phyloP scores from a whole-genome alignment of 2,888 invertebrate species.

The Parasteatoda lunata region DNA sequence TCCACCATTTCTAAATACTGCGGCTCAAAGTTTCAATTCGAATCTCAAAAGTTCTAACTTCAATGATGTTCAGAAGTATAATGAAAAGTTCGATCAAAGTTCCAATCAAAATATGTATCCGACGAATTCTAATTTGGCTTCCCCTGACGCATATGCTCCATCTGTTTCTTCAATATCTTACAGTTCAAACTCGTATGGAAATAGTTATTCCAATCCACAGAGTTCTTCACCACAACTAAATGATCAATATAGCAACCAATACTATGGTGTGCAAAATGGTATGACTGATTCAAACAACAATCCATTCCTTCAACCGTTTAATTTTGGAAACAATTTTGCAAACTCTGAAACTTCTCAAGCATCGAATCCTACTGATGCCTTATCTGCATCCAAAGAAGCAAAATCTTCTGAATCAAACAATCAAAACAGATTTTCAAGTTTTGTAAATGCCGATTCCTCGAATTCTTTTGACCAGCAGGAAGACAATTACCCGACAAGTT shows the following conservation, averaged over 20 bases:
- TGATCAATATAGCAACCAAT: not conserved
- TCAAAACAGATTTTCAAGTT: constrained; percentile 18
- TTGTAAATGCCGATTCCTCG: not conserved
- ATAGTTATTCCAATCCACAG: not conserved
- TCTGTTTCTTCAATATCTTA: constrained; percentile 25
- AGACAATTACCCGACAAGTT: not conserved
- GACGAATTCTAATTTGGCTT: constrained; percentile 29
- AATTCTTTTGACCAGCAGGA: constrained; percentile 16
- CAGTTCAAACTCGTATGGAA: constrained; percentile 30
- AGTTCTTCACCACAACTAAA: constrained; percentile 13
- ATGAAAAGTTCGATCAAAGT: constrained; percentile 52
- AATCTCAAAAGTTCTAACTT: not conserved
- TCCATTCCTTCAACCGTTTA: not conserved
- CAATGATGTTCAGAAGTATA: constrained; percentile 20
- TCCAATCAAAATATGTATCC: constrained; percentile 42
- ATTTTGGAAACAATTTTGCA: not conserved
- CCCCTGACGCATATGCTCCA: constrained; percentile 7
- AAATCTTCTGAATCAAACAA: not conserved
- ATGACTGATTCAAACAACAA: not conserved
- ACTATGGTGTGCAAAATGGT: not conserved
- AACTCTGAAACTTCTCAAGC: not conserved
- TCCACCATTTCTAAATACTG: constrained; percentile 14
- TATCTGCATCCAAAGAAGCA: not conserved
- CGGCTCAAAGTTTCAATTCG: not conserved
- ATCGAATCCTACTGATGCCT: not conserved